Conservation (phyloP, 2,797 vertebrate species). For the Danio albolineatus region DNA sequence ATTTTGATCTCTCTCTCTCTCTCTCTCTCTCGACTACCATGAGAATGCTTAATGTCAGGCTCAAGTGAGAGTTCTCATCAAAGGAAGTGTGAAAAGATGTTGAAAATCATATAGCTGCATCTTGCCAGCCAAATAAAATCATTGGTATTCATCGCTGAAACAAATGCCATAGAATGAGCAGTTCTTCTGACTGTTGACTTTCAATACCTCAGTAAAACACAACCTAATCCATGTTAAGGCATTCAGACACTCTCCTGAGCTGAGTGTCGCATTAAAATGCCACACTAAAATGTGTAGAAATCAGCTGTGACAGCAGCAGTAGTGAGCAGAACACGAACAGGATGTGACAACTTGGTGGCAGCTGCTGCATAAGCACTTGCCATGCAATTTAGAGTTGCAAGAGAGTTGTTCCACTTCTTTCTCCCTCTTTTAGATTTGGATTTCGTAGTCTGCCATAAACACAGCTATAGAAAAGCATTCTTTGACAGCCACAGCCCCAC, state of each 20-base stretch:
- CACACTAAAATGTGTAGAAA: conserved; percentile 16
- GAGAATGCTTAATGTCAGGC: too few relatives aligned
- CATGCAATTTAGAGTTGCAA: conserved; percentile 20
- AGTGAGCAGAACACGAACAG: conserved; percentile 23
- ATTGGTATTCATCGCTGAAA: background rate
- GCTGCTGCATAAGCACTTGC: conserved; percentile 22
- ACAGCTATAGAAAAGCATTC: background rate
- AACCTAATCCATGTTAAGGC: background rate
- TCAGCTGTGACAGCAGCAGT: background rate
- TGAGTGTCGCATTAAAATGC: conserved; percentile 16
- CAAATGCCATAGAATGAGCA: background rate
- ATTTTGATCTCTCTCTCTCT: too few relatives aligned
- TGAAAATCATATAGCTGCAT: background rate
- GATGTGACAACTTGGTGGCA: conserved; percentile 36
- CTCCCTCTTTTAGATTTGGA: background rate
- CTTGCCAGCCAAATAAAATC: background rate
- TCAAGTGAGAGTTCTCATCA: background rate
- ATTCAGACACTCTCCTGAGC: conserved; percentile 14
- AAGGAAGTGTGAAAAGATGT: too few relatives aligned
- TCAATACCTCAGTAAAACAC: background rate
- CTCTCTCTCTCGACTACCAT: too few relatives aligned
- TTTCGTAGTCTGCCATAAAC: background rate
- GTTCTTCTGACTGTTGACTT: background rate
- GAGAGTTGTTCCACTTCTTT: background rate
- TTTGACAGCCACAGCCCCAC: background rate